Base-by-base conservation (phyloP, 30 jellyfish, hydroid and myxozoan species). In the Pseudorhiza aurosa region DNA sequence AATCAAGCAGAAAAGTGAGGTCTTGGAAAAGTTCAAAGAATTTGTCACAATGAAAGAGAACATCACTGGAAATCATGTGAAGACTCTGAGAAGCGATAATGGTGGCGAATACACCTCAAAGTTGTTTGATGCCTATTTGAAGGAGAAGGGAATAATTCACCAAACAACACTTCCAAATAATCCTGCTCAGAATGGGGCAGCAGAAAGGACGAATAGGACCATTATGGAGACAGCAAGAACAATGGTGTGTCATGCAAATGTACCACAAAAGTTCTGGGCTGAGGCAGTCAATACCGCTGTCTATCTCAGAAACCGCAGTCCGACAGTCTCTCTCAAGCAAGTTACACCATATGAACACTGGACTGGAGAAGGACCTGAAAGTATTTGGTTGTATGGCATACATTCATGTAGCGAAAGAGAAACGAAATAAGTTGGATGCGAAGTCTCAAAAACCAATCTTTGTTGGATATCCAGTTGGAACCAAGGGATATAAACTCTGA, bases 201-300 rank as follows among this genome's bases (percentile, higher is more conserved):
- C 83, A 42, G 88, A 76, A 59, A 39, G 88, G 27, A 58, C 58
- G 81, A 76, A 56, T 43, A 77, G 88, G 49, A 76, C 88, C 32
- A 42, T 72, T 72, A 35, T 51, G 32, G 86, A 72, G 57, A 31
- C 86, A 26, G 86, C 86, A 15, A 39, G 67, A 10, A 33, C 84
- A 49, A 44, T 70, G 71, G 27, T 70, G 55, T 70, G 51, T 29
- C 84, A 70, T 26, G 59, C 84, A 25, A 70, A 70, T 26, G n/a
- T 53, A 37, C 87, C 87, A 58, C 49, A 21, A 32, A 30, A 53
- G 44, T 74, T 51, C 63, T 76, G 88, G 81, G 81, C 88, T 28
- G 88, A 76, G 64, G 88, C 88, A 12, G 80, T 39, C 57, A 58
- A 43, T 58, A 76, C 88, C n/a, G 88, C 88, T 29, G 75, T 55